phyloP scores from a whole-genome alignment of 2,797 vertebrate genomes.

The Graptemys geographica region DNA sequence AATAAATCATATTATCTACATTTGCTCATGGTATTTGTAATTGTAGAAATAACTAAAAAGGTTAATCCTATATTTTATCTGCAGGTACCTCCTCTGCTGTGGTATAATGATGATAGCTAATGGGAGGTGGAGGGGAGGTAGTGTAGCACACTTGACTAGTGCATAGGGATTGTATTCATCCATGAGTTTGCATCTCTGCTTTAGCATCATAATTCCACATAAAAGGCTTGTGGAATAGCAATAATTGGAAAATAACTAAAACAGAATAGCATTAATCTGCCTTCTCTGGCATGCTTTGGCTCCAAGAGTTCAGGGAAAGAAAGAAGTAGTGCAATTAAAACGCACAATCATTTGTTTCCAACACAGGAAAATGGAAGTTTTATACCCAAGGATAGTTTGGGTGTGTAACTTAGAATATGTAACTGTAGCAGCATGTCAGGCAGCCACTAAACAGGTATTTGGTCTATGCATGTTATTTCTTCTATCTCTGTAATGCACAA shows the following conservation, averaged over 20 bases:
- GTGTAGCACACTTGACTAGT: neutral
- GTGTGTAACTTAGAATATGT: neutral
- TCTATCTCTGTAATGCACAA: slow-evolving; percentile 1
- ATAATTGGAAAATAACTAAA: slow-evolving; percentile 30
- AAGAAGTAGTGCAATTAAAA: slow-evolving; percentile 19
- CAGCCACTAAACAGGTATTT: slow-evolving; percentile 31
- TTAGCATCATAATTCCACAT: neutral
- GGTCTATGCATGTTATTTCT: slow-evolving; percentile 29
- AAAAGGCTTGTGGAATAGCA: slow-evolving; percentile 24
- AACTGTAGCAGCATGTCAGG: neutral
- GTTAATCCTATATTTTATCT: slow-evolving; percentile 57
- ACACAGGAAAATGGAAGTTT: neutral
- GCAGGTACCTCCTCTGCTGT: neutral
- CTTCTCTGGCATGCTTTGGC: neutral
- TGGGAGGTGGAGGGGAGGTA: neutral
- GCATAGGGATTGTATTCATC: neutral
- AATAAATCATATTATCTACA: slow-evolving; percentile 31
- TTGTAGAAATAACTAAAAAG: slow-evolving; percentile 28
- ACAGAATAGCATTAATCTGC: slow-evolving; percentile 18
- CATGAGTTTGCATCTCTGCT: slow-evolving; percentile 9
- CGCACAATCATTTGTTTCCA: slow-evolving; percentile 14
- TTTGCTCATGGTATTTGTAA: too few species aligned
- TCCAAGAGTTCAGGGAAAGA: neutral
- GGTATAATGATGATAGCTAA: slow-evolving; percentile 44
- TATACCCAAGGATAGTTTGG: neutral